A percentile compares a stretch with the other conserved stretches of the same genome.
Conservation (phyloP, 2,797 vertebrate species). For the Thripadectes ignobilis region DNA sequence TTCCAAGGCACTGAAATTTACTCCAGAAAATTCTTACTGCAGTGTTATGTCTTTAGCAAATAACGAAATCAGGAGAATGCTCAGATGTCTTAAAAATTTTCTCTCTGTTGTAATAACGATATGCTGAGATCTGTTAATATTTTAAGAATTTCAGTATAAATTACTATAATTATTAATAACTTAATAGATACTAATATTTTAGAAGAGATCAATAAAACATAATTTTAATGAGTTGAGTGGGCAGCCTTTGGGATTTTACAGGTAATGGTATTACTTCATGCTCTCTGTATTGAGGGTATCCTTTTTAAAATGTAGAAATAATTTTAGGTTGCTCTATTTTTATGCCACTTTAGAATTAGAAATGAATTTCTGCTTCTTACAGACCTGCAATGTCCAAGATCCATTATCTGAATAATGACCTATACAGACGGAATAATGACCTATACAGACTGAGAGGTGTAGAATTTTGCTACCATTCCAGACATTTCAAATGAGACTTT, state of each 20-base stretch:
- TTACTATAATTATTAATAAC: background rate
- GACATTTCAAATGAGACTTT: background rate
- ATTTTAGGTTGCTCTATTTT: background rate
- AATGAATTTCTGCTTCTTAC: background rate
- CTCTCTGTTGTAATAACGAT: background rate
- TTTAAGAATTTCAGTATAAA: background rate
- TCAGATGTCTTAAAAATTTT: background rate
- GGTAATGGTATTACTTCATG: background rate
- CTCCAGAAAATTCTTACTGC: background rate
- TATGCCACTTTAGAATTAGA: background rate
- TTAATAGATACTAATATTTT: background rate
- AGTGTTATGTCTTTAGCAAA: background rate
- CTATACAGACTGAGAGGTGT: background rate
- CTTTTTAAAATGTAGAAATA: background rate
- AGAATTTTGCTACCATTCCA: background rate
- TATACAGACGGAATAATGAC: background rate
- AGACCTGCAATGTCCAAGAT: background rate
- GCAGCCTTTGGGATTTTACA: background rate
- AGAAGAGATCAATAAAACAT: background rate
- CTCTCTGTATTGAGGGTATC: background rate
- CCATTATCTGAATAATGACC: background rate
- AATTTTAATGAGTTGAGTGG: background rate
- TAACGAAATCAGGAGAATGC: background rate
- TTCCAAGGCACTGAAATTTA: background rate
- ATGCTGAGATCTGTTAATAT: rapidly evolving